Evolutionary conservation across 2,888 invertebrate genomes (phyloP), one percentile per base, ranked within the genome.

Genomic region (Lucinisca nassula): DNA sequence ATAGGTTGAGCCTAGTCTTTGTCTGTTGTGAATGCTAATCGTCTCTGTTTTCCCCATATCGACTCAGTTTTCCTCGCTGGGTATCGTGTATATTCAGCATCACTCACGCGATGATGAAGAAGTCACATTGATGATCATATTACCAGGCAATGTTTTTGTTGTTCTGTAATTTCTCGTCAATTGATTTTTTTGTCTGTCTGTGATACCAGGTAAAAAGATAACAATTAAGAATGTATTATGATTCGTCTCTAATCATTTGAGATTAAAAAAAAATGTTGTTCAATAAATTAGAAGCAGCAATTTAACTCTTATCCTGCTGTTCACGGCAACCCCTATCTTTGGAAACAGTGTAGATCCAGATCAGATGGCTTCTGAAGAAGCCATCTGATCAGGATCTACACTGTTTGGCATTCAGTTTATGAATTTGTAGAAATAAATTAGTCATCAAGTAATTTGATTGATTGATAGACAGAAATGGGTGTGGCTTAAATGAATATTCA

Each of bases 71-170:
- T 35, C 67, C 67, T 32, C 17, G 1, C 4, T 30, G 32, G 8
- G 67, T 67, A 35, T 67, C 67, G 4, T 67, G 67, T 67, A 67
- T 10, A 14, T 67, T 67, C 35, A 30, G 67, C 30, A 17, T 32
- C 24, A 12, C 12, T 67, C 67, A 35, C 67, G 67, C 35, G 8
- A 67, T 35, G 35, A 2, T 24, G n/a, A 17, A 67, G 10, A 35
- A 67, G 21, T 35, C 67, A 32, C 67, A 17, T 32, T 21, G 14
- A 17, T 1, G 67, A 67, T 67, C 30, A 67, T 67, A 67, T 67
- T 67, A 67, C 35, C 58, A 58, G 58, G 35, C 67, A 35, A 35
- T 35, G 67, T 35, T 67, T 17, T 67, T 67, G 67, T 67, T 67
- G 67, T 14, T 35, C 35, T 17, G 67, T 67, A 67, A 67, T 67